Base-by-base conservation (phyloP, 2,888 invertebrate genomes). In the Diachrysia chrysitis region DNA sequence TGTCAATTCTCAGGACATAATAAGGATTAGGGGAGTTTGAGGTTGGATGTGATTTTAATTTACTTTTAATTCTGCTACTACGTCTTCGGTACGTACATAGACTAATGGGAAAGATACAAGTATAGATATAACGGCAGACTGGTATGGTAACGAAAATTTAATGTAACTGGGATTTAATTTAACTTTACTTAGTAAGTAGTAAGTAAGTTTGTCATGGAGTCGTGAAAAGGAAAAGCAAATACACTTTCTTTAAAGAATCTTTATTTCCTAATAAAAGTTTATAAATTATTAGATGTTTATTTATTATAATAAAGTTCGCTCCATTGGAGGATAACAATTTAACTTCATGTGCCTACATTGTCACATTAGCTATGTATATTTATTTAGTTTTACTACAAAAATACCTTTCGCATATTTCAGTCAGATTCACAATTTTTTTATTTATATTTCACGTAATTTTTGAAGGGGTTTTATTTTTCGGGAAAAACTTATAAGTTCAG, bases 361-460 rank as follows among this genome's bases (percentile, higher is more conserved):
- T 61, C 48, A 29, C 71, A 35, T 54, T 55, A 63, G 25, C 17
- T 66, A 58, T n/a, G 23, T 63, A 59, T 32, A 53, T 19, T 58
- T 64, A 19, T 68, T 59, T 68, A 57, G 70, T 76, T 79, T 66
- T 80, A 76, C 83, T 92, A 92, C 78, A 92, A 92, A 92, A 92
- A 92, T 92, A 92, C 87, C 92, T 92, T 92, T 92, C 92, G 91
- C 92, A 89, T 85, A 84, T 80, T 85, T 93, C 92, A 93, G 92
- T 92, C 92, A 62, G 67, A 72, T 79, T 73, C 77, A 79, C 74
- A 73, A n/a, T 56, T 64, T 63, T 69, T 59, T 61, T 68, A 55
- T 55, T 54, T 64, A 58, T 48, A 25, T 71, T 60, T 58, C 65
- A 71, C 62, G 69, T 61, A 25, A 62, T 58, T 51, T 54, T 29